Percentiles rank a stretch among this genome's conserved stretches.
Evolutionary conservation across 2,888 invertebrate species (phyloP).

Genomic region (Dione juno): DNA sequence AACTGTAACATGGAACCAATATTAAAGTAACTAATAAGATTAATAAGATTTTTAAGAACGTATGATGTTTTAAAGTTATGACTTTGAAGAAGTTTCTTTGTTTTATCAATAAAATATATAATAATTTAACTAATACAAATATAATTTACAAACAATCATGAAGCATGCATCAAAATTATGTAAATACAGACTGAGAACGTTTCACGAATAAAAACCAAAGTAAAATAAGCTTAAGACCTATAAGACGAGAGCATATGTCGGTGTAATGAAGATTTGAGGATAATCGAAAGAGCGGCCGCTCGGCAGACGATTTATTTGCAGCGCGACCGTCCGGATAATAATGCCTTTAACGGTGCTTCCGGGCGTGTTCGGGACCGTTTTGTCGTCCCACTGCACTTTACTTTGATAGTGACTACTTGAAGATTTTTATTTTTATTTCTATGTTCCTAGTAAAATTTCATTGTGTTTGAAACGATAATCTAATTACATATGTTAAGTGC

Average conservation of each 20-base stretch:
- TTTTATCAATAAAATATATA: background rate
- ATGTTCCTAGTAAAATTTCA: conserved; percentile 1
- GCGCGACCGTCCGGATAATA: conserved; percentile 82
- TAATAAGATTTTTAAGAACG: conserved; percentile 33
- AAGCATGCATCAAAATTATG: background rate
- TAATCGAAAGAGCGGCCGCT: conserved; percentile 80
- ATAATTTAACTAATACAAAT: background rate
- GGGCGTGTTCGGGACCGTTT: conserved; percentile 57
- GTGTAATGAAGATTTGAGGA: conserved; percentile 84
- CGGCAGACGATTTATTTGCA: conserved; percentile 82
- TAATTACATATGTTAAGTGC: background rate
- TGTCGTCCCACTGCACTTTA: conserved; percentile 47
- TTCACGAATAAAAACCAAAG: conserved; percentile 41
- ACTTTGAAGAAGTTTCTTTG: background rate
- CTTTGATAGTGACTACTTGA: conserved; percentile 43
- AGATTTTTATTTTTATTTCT: conserved; percentile 23
- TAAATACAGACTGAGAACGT: conserved; percentile 18
- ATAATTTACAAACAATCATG: background rate
- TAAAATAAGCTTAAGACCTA: conserved; percentile 40
- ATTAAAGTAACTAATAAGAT: conserved; percentile 36
- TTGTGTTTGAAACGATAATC: background rate
- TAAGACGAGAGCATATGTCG: conserved; percentile 68
- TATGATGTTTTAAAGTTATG: conserved; percentile 11
- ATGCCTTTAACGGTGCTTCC: conserved; percentile 78
- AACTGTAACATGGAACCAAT: conserved; percentile 54